Base-by-base conservation (phyloP, 2,113 vertebrate species). In the Hippocampus barbouri region DNA sequence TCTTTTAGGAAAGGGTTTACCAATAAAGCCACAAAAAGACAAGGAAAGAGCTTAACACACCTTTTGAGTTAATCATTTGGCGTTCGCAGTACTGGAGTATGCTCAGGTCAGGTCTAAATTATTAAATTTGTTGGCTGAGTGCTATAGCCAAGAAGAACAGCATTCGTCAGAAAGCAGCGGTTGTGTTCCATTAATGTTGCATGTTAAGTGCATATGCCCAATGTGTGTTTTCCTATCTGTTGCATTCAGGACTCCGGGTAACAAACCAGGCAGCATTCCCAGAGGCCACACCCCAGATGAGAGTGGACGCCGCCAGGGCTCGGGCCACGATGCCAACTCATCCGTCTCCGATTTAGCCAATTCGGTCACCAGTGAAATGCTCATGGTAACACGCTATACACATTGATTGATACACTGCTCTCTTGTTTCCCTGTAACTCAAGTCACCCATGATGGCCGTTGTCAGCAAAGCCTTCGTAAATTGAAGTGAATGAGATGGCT, bases 361-460 rank as follows among this genome's bases (percentile, higher is more conserved):
- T 91, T 98, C 97, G 47, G 92, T 98, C 88, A 99, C 96, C 90
- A 98, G 96, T 21, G 97, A 98, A 92, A 96, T 97, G 95, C 93
- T 97, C 25, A 98, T 98, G 97, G 97, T 98, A 92, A 91, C 87
- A 73, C 51, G 41, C 71, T 20, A 49, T 14, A 14, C 49, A 34
- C 63, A 25, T 57, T 71, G 12, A 76, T 34, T 74, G 66, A 73
- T 12, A 41, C 56, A 38, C 43, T 45, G 61, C 25, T 70, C 66
- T 56, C 59, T 69, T n/a, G 43, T 74, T 75, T 73, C 49, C 21
- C 8, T 61, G 77, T 71, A 67, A 67, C 64, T 68, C 25, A 74
- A 34, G 49, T 70, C 69, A 53, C 78, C 71, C 68, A 41, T 64
- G 60, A 66, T 27, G 69, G 27, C 59, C 40, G 57, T 66, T 81